Evolutionary conservation across 2,797 vertebrate species (phyloP).

Genomic region (Rhincodon typus): DNA sequence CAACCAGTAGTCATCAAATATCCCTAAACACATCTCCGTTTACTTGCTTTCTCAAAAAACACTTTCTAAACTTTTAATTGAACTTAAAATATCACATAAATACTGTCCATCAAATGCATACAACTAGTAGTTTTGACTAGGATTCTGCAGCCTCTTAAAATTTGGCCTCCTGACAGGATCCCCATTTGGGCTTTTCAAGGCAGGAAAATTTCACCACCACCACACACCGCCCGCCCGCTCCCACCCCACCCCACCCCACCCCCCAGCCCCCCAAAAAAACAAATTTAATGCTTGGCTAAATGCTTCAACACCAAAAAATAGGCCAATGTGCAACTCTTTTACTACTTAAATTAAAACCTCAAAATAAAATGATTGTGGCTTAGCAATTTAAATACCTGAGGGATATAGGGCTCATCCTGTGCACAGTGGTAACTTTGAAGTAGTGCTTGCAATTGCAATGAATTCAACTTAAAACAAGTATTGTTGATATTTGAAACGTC

Average conservation of each 20-base stretch:
- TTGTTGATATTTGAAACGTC: conserved; percentile 90
- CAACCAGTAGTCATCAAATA: not conserved
- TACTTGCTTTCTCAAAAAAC: not conserved
- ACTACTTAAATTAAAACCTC: not conserved
- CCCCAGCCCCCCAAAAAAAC: no score
- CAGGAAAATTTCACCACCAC: no score
- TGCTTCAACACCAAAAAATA: not conserved
- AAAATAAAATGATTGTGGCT: not conserved
- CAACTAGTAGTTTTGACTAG: not conserved
- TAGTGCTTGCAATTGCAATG: conserved; percentile 86
- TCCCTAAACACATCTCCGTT: not conserved
- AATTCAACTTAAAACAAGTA: conserved; percentile 98
- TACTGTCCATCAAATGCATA: not conserved
- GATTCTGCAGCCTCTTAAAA: not conserved
- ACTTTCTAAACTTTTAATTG: not conserved
- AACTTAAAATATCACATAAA: not conserved
- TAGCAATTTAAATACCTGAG: conserved; percentile 65
- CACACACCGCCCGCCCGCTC: no score
- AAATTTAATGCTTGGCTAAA: not conserved
- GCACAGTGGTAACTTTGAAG: conserved; percentile 95
- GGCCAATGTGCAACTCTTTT: not conserved
- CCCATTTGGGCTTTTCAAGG: not conserved
- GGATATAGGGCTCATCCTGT: conserved; percentile 89
- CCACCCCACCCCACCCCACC: no score
- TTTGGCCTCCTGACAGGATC: no score